Percentiles rank a stretch among this genome's conserved stretches.
Evolutionary conservation across 2,113 vertebrate genomes (phyloP).

Genomic region (Tylochromis polylepis): DNA sequence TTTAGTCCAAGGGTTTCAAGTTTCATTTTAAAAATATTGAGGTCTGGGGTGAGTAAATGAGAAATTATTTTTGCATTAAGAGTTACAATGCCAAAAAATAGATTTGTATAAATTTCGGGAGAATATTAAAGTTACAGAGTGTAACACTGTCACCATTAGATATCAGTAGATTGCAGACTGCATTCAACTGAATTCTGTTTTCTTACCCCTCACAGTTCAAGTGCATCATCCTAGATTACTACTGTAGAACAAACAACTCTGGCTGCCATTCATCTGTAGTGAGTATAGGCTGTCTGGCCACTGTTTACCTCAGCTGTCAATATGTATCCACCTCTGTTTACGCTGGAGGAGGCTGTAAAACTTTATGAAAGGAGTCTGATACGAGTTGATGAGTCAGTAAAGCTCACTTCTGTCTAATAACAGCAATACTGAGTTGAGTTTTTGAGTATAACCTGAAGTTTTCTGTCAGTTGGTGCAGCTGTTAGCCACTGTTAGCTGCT

Average conservation of each 20-base stretch:
- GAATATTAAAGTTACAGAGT: background rate
- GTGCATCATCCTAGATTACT: background rate
- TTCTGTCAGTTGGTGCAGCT: background rate
- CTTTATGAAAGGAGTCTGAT: background rate
- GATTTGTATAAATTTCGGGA: rapidly evolving
- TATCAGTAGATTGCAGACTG: background rate
- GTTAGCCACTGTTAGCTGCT: background rate
- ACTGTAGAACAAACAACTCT: background rate
- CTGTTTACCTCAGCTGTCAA: background rate
- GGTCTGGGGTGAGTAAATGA: background rate
- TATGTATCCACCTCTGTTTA: background rate
- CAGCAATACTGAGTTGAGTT: background rate
- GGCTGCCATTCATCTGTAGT: background rate
- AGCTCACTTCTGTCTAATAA: background rate
- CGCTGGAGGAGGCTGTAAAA: background rate
- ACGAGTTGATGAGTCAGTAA: background rate
- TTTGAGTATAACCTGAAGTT: background rate
- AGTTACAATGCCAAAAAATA: background rate
- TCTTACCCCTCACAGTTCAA: background rate
- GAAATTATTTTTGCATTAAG: background rate
- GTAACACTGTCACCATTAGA: background rate
- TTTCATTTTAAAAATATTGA: background rate
- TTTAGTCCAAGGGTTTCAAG: background rate
- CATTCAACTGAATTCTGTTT: no score
- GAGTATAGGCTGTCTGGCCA: no score